Evolutionary conservation across 2,888 invertebrate genomes (phyloP).

Genomic region (Conus canariensis): DNA sequence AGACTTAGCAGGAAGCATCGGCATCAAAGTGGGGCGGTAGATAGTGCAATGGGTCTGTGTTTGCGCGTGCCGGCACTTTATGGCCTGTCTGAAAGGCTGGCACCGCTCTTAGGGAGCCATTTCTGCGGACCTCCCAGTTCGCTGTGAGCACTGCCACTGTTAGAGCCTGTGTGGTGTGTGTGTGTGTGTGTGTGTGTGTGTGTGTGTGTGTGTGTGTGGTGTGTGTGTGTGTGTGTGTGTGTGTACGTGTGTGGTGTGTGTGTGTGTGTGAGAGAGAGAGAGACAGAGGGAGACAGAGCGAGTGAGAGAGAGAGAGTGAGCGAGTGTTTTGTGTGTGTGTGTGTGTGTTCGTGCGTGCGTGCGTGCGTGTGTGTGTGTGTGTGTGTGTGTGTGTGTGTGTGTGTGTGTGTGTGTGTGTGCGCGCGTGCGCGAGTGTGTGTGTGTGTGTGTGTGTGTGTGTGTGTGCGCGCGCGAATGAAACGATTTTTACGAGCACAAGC

Average conservation of each 20-base stretch:
- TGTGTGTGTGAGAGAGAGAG: neutral
- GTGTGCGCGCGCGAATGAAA: no score
- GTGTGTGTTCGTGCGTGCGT: neutral
- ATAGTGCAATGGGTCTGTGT: slow-evolving; percentile 16
- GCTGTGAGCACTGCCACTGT: neutral
- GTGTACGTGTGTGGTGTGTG: neutral
- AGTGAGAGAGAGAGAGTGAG: neutral
- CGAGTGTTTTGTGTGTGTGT: neutral
- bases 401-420: slow-evolving; percentile 14
- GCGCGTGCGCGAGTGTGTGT: neutral
- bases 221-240: neutral
- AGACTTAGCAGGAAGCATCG: neutral
- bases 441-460: neutral
- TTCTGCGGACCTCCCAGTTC: slow-evolving; percentile 20
- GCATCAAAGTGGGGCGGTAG: neutral
- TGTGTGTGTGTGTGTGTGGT: neutral
- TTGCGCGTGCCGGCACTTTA: slow-evolving; percentile 22
- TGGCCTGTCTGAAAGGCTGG: neutral
- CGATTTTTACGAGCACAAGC: no score
- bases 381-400: slow-evolving; percentile 28
- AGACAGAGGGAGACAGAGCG: neutral
- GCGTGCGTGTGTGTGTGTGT: neutral
- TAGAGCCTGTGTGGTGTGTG: neutral
- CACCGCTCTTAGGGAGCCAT: slow-evolving; percentile 8
- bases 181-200: neutral